Percentiles rank a stretch among this genome's conserved stretches.
Conservation (phyloP, 2,888 invertebrate species). For the Drosophila pseudotalamancana region DNA sequence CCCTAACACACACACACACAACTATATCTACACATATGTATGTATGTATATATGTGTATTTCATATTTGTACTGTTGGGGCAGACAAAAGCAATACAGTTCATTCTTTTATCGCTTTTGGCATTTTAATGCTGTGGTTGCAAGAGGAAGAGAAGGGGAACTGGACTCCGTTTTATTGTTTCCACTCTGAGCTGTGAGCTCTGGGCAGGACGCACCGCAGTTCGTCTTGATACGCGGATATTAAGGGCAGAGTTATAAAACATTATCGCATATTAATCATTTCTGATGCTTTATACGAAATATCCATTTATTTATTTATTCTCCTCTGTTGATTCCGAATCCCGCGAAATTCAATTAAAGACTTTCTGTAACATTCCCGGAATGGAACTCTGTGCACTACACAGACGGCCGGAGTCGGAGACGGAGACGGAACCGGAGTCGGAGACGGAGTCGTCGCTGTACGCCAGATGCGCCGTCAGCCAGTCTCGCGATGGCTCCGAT, state of each 20-base stretch:
- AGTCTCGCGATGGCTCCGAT: slow-evolving; percentile 41
- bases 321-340: slow-evolving; percentile 28
- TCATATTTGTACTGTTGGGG: slow-evolving; percentile 37
- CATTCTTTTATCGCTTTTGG: slow-evolving; percentile 78
- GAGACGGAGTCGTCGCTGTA: neutral
- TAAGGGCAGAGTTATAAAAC: slow-evolving; percentile 77
- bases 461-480: slow-evolving; percentile 49
- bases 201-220: slow-evolving; percentile 48
- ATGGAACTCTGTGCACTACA: slow-evolving; percentile 39
- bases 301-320: slow-evolving; percentile 61
- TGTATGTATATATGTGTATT: slow-evolving; percentile 3
- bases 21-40: slow-evolving; percentile 5
- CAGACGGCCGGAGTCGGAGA: neutral
- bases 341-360: slow-evolving; percentile 69
- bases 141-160: neutral
- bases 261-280: slow-evolving; percentile 78
- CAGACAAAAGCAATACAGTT: slow-evolving; percentile 70
- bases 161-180: slow-evolving; percentile 39
- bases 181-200: slow-evolving; percentile 9
- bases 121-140: slow-evolving; percentile 65
- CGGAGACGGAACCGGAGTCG: neutral
- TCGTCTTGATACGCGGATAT: slow-evolving; percentile 56
- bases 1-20: slow-evolving; percentile 9
- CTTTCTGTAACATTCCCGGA: slow-evolving; percentile 61
- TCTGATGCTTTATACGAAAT: slow-evolving; percentile 61